Base-by-base conservation (phyloP, 2,888 invertebrate genomes). In the Campaea margaritaria region DNA sequence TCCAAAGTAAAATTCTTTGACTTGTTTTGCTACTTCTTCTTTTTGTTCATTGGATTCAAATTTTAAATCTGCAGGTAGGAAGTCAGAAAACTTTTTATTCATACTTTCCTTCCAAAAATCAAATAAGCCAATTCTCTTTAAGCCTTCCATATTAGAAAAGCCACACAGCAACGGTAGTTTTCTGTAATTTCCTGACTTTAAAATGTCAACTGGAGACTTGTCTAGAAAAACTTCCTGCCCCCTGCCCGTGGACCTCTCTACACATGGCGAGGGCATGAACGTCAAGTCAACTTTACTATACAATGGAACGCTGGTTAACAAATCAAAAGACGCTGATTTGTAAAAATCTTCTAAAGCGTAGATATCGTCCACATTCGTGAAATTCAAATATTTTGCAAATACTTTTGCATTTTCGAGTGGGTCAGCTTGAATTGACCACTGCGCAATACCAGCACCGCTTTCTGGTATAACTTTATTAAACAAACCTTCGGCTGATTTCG, bases 11-110 rank as follows among this genome's bases (percentile, higher is more conserved):
- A 79, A 79, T 42, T 75, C 49, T 61, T 82, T 85, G 0, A 83
- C 52, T 47, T 58, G 34, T 14, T 71, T 50, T 0, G 76, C 73
- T 5, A 85, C 64, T 50, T 66, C 46, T 52, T 79, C 69, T 59
- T 63, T 82, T 56, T 84, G 69, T 28, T 66, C 46, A 2, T 69
- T 61, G 46, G 38, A 72, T 4, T 68, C 55, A 65, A 83, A 83
- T 42, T 74, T 58, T 5, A 88, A 67, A 52, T 87, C 80, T 12
- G 62, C 69, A 1, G 87, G 85, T 14, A 88, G 38, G 51, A 83
- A 87, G 14, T 85, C 78, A 0, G 82, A 74, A 70, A 87, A 86
- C 0, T 76, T 79, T n/a, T 75, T 62, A 70, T 83, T 82, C 83
- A 89, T 86, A 54, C 36, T 65, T 4, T 64, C 5, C 53, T 74